Conservation (phyloP, 2,113 vertebrate genomes). For the Chaetops frenatus region DNA sequence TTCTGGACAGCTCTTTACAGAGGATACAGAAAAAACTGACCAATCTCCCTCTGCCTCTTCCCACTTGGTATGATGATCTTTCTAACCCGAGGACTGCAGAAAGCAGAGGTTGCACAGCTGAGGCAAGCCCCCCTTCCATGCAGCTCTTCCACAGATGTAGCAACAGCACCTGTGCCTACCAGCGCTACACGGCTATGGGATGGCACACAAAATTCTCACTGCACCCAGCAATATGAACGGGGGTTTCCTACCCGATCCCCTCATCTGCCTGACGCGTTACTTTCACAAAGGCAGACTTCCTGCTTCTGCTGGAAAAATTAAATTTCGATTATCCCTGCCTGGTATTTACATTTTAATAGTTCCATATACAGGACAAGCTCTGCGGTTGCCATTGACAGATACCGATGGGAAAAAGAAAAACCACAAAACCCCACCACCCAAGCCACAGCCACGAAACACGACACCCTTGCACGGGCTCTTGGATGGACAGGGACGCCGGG, state of each 20-base stretch:
- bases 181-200: accelerated
- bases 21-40: not conserved
- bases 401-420: accelerated
- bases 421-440: not conserved
- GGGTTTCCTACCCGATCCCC: not conserved
- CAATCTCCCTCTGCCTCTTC: not conserved
- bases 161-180: not conserved
- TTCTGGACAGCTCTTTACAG: not conserved
- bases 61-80: accelerated
- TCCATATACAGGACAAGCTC: not conserved
- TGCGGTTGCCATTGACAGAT: not conserved
- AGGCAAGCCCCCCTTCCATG: not conserved
- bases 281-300: not conserved
- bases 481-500: not conserved
- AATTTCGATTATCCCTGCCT: not conserved
- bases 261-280: accelerated
- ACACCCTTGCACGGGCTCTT: accelerated
- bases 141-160: not conserved
- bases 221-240: accelerated
- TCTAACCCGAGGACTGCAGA: not conserved
- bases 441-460: not conserved
- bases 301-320: not conserved
- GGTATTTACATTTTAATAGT: not conserved
- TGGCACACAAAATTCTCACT: not conserved
- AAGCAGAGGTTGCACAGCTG: not conserved